Base-by-base conservation (phyloP, 2,113 vertebrate species). In the Thunnus maccoyii region DNA sequence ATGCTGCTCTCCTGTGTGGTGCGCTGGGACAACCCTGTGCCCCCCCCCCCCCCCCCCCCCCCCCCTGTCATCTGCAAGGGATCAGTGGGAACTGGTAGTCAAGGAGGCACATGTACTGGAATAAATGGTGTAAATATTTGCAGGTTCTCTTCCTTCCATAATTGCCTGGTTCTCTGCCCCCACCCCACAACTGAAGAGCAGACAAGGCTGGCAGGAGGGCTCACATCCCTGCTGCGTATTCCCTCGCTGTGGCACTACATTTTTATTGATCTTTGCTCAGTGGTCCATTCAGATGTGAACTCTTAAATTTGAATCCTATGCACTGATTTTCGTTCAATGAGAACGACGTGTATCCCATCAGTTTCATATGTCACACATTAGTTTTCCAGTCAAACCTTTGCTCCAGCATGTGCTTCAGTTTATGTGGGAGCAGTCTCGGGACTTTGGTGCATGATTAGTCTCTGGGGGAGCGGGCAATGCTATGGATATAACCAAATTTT, bases 201-300 rank as follows among this genome's bases (percentile, higher is more conserved):
- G 70, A 69, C 48, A 13, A 50, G 25, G 9, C 79, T 65, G 64
- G 65, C 36, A 22, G 64, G 60, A 60, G 50, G 57, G 57, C 36
- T 81, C 60, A 8, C 68, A 41, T 66, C 62, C 67, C 60, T 17
- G 52, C 68, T 66, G 61, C 52, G 36, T 18, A 30, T 62, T 2
- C 12, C 56, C 27, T 77, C 65, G 47, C 41, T 15, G 18, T 60
- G 66, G 13, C 18, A 22, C 61, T 36, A 44, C 44, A n/a, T 60
- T 79, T 56, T 36, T 67, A 78, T 78, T 63, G 65, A 74, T 80
- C 27, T 20, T 10, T 55, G 48, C 73, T 72, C 56, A 32, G 22
- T 65, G 75, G 70, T 75, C 65, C 46, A 56, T 44, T 72, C 68
- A 47, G 60, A 63, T 47, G 27, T 30, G 27, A 30, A 7, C 36